These are phyloP conservation scores for Gavia stellata DNA, from an alignment of 2,113 vertebrate genomes.

Conservation along the genomic window DNA sequence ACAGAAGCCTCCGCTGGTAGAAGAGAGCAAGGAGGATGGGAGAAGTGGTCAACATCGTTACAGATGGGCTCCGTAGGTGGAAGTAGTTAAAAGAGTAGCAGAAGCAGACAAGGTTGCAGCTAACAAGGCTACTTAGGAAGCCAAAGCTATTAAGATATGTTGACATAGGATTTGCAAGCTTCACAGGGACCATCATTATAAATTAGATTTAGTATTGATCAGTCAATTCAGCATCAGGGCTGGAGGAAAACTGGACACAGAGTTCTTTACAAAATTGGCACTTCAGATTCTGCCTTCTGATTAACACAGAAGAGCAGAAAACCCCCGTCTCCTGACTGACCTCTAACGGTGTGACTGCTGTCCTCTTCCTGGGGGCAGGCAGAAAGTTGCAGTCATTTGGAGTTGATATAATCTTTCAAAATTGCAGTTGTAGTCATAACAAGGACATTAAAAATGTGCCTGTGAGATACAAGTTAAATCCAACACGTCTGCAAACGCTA, in stretches of 20 bases:
- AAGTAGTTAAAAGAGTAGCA: conserved; percentile 46
- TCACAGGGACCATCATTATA: conserved; percentile 67
- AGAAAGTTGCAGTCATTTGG: conserved; percentile 17
- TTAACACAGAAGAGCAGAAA: conserved; percentile 65
- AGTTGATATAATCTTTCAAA: background rate
- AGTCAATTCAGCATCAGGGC: conserved; percentile 54
- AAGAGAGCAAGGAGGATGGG: conserved; percentile 9
- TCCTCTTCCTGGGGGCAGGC: background rate
- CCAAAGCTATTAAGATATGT: conserved; percentile 72
- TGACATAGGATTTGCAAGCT: conserved; percentile 78
- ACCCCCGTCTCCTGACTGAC: background rate
- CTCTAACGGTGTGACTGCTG: background rate
- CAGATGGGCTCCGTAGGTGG: conserved; percentile 48
- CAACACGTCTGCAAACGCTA: background rate
- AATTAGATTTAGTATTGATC: conserved; percentile 80
- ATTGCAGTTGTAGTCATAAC: background rate
- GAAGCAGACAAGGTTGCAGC: conserved; percentile 50
- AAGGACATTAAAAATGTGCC: background rate
- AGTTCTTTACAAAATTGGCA: conserved; percentile 59
- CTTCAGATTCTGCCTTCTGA: conserved; percentile 59
- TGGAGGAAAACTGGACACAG: conserved; percentile 65
- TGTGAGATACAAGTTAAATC: background rate
- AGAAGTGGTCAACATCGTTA: conserved; percentile 8
- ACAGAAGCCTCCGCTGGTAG: background rate
- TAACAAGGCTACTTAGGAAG: conserved; percentile 68